Conservation (phyloP, 2,888 invertebrate genomes). For the Machimus rusticus region DNA sequence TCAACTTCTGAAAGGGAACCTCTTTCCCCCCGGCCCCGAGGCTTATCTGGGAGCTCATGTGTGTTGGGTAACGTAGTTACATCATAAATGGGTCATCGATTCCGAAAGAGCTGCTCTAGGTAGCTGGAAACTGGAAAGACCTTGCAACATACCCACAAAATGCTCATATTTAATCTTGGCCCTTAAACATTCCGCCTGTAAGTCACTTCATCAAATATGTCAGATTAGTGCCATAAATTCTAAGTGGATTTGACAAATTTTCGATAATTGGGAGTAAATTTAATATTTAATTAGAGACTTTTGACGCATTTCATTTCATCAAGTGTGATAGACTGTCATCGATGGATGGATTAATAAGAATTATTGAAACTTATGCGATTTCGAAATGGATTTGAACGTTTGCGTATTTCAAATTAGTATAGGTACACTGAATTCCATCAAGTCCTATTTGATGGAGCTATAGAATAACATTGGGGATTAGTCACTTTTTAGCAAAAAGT, state of each 20-base stretch:
- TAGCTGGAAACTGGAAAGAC: not conserved
- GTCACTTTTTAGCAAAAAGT: too few relatives aligned
- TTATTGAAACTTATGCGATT: not conserved
- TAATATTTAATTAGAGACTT: not conserved
- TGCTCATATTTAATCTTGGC: not conserved
- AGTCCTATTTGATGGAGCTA: too few relatives aligned
- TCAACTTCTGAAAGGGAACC: constrained; percentile 5
- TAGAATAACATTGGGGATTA: too few relatives aligned
- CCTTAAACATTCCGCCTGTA: not conserved
- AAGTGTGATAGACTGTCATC: not conserved
- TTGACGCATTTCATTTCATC: not conserved
- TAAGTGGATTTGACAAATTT: not conserved
- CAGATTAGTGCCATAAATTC: not conserved
- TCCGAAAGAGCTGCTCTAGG: not conserved
- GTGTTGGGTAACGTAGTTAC: not conserved
- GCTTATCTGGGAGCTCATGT: constrained; percentile 1
- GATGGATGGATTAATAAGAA: not conserved
- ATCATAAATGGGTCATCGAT: constrained; percentile 28
- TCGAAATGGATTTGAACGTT: not conserved
- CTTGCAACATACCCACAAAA: not conserved
- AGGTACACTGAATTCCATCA: too few relatives aligned
- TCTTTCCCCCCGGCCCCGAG: not conserved
- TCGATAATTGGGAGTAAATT: not conserved
- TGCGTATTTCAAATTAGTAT: too few relatives aligned
- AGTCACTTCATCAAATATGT: not conserved